Evolutionary conservation across 2,113 vertebrate species (phyloP).

Genomic region (Cololabis saira): DNA sequence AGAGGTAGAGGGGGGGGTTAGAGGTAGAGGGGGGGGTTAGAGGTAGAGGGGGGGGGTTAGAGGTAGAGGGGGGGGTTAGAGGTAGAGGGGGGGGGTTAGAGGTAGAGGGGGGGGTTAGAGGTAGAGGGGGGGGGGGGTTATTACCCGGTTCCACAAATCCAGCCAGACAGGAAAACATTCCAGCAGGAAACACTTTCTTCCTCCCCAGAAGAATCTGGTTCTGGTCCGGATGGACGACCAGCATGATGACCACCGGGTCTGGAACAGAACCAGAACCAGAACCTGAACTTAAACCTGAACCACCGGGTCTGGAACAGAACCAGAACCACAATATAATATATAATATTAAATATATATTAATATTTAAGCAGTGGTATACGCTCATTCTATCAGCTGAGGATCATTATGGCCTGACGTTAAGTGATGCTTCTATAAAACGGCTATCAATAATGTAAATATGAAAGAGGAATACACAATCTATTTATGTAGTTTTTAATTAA

Average conservation of each 20-base stretch:
- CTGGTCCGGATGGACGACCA: slow-evolving; percentile 94
- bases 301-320: too few relatives aligned
- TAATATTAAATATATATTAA: too few relatives aligned
- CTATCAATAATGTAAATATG: too few relatives aligned
- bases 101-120: background rate
- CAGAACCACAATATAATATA: too few relatives aligned
- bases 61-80: background rate
- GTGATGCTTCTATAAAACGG: too few relatives aligned
- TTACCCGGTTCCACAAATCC: slow-evolving; percentile 95
- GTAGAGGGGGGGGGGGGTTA: too few relatives aligned
- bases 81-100: background rate
- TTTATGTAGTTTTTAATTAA: too few relatives aligned
- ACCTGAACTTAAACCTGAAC: too few relatives aligned
- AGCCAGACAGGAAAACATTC: slow-evolving; percentile 94
- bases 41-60: background rate
- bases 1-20: background rate
- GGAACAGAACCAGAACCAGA: background rate
- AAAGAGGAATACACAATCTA: too few relatives aligned
- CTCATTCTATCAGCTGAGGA: too few relatives aligned
- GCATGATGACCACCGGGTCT: slow-evolving; percentile 99
- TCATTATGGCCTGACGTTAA: too few relatives aligned
- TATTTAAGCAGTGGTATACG: too few relatives aligned
- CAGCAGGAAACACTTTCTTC: slow-evolving; percentile 88
- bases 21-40: background rate
- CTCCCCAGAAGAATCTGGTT: slow-evolving; percentile 93